Evolutionary conservation across 2,113 vertebrate species (phyloP), one percentile per base, ranked within the genome.

Genomic region (Todiramphus chloris): DNA sequence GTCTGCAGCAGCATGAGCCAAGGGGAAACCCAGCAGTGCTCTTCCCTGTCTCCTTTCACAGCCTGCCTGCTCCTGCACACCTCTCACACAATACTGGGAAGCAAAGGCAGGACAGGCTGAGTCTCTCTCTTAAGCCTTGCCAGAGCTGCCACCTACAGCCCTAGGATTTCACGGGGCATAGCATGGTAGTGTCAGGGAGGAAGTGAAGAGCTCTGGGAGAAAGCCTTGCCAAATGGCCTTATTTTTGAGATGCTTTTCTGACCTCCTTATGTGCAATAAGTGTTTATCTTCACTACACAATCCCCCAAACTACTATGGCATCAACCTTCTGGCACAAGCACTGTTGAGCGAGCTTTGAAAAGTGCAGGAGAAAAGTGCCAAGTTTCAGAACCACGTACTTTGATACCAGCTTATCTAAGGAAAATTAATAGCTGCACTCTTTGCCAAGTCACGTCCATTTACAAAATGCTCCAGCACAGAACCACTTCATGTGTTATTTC

Each of bases 261-360:
- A 81, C 83, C 55, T 90, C 25, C 46, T 88, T 83, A 60, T 55
- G 73, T 83, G 19, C 83, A 44, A 0, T 55, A 59, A 63, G 27
- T 90, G 51, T 87, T 96, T 94, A 75, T 87, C 77, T 92, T 62
- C 43, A 66, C 60, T 77, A 67, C 63, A 87, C 80, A 73, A 89
- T 83, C 37, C 41, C 12, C 33, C 60, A 60, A 30, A 87, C 19
- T 33, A 27, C 44, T 37, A 39, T 11, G 44, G 66, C 81, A 94
- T 39, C 83, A 84, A 2, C 33, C 43, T 79, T 20, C 78, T 69
- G 83, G 80, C 94, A 92, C 2, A 1, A 73, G 21, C 69, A 44
- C 56, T 44, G 9, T 19, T 41, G 37, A 48, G 33, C 3, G 4
- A 82, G 53, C 80, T 91, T 79, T 73, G 53, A 68, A 72, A 66